Percentiles rank a stretch among this genome's conserved stretches.
Evolutionary conservation across 2,888 invertebrate species (phyloP).

Genomic region (Phragmatobia fuliginosa): DNA sequence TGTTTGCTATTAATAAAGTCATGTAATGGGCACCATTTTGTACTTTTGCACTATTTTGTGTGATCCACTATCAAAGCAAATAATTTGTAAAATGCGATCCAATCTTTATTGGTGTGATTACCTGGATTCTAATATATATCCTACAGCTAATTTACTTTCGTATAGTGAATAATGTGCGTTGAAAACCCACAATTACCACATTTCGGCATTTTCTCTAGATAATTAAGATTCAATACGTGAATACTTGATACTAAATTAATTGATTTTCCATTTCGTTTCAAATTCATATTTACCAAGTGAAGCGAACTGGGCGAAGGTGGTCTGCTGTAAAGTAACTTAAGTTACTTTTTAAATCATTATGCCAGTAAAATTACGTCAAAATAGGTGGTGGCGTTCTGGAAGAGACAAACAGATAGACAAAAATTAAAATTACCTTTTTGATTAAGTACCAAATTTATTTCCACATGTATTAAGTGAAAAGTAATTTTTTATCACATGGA

Average conservation of each 20-base stretch:
- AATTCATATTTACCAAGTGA: background rate
- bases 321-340: too few species aligned
- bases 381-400: too few species aligned
- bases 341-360: too few species aligned
- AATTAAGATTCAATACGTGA: constrained; percentile 44
- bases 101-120: constrained; percentile 56
- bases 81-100: background rate
- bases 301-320: too few species aligned
- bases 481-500: too few species aligned
- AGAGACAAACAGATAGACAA: too few species aligned
- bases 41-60: background rate
- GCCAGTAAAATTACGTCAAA: too few species aligned
- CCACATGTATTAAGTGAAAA: too few species aligned
- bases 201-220: constrained; percentile 1
- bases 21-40: background rate
- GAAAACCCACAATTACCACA: constrained; percentile 30
- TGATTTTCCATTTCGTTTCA: background rate
- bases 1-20: background rate
- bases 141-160: constrained; percentile 71
- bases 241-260: constrained; percentile 31
- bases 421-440: too few species aligned
- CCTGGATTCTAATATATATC: constrained; percentile 73
- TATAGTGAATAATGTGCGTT: constrained; percentile 46
- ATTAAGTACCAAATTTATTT: too few species aligned
- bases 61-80: constrained; percentile 1